Percentiles rank a stretch among this genome's conserved stretches.
Evolutionary conservation across 2,888 invertebrate species (phyloP).

Genomic region (Sarcophaga carnaria): DNA sequence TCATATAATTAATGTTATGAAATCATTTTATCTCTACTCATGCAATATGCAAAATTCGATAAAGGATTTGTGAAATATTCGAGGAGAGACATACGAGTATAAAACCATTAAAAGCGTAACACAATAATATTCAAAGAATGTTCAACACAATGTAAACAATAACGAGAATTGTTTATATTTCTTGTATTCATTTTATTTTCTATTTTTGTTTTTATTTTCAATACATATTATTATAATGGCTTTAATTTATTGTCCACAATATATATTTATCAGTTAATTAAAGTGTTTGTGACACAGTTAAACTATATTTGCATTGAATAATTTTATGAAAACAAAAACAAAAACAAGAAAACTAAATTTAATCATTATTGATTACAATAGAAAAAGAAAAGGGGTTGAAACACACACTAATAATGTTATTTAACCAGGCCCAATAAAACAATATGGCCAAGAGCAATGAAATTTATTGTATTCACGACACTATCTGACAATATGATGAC

Average conservation of each 20-base stretch:
- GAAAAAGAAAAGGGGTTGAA: too few relatives aligned
- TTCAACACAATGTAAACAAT: constrained; percentile 7
- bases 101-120: constrained; percentile 11
- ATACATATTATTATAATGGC: neutral
- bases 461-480: neutral
- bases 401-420: constrained; percentile 9
- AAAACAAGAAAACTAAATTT: constrained; percentile 33
- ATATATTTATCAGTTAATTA: constrained; percentile 63
- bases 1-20: too few relatives aligned
- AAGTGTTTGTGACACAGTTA: neutral
- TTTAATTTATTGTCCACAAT: constrained; percentile 24
- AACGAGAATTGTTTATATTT: neutral
- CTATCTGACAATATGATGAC: neutral
- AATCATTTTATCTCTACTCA: too few relatives aligned
- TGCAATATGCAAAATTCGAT: neutral
- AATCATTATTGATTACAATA: neutral
- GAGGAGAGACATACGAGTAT: too few relatives aligned
- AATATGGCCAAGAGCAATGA: constrained; percentile 36
- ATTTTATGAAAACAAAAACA: neutral
- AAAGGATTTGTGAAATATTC: neutral
- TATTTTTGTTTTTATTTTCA: neutral
- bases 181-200: constrained; percentile 15
- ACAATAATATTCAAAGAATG: neutral
- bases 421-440: constrained; percentile 32
- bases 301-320: too few relatives aligned